Conservation (phyloP, 2,113 vertebrate species). For the Rhagologus leucostigma region DNA sequence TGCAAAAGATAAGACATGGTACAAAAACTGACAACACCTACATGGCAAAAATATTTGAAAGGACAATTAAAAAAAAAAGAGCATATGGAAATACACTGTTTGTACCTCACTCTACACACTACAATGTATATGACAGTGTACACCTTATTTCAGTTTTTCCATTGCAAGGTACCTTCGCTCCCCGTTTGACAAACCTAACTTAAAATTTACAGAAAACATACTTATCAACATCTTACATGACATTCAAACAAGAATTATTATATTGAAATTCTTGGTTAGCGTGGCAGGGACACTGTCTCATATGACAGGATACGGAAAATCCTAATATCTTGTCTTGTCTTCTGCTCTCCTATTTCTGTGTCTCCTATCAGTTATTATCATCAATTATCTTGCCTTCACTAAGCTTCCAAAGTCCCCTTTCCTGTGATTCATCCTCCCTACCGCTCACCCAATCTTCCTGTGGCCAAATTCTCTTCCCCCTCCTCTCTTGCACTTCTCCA, state of each 20-base stretch:
- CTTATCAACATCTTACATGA: neutral
- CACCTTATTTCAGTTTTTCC: neutral
- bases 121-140: neutral
- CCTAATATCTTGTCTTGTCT: neutral
- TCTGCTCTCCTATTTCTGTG: neutral
- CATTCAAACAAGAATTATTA: neutral
- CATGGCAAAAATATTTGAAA: neutral
- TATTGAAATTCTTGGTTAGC: neutral
- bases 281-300: fast-evolving
- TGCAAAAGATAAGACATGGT: neutral
- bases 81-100: neutral
- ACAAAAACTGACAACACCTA: neutral
- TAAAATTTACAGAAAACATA: neutral
- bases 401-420: neutral
- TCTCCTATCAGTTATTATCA: neutral
- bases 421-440: neutral
- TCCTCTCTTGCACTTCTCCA: neutral
- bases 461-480: fast-evolving
- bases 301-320: neutral
- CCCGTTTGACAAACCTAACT: neutral
- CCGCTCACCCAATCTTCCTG: neutral
- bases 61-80: neutral
- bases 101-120: neutral
- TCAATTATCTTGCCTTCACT: neutral
- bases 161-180: neutral